These are phyloP conservation scores for Macaria liturata DNA, from an alignment of 2,888 invertebrate genomes.

Conservation along the genomic window DNA sequence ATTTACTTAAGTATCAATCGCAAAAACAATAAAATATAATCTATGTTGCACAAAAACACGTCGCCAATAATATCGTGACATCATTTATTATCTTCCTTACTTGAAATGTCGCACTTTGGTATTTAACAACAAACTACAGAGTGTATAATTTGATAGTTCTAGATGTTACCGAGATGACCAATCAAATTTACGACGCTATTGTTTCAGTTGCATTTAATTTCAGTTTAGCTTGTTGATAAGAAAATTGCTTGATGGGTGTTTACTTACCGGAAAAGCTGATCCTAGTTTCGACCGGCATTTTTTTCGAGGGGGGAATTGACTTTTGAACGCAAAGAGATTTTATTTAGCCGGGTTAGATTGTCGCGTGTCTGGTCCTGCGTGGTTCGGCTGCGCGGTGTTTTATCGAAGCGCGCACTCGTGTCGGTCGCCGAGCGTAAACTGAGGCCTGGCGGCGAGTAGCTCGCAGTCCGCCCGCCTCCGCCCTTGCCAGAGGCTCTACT, in stretches of 20 bases:
- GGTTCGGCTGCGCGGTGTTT: slow-evolving; percentile 50
- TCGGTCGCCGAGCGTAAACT: slow-evolving; percentile 69
- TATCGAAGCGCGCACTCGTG: slow-evolving; percentile 58
- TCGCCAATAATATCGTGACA: slow-evolving; percentile 21
- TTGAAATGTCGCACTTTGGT: slow-evolving; percentile 8
- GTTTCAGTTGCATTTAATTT: slow-evolving; percentile 9
- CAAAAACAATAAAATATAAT: slow-evolving; percentile 2
- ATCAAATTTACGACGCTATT: slow-evolving; percentile 12
- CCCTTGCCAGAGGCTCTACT: slow-evolving; percentile 39
- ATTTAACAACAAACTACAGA: slow-evolving; percentile 10
- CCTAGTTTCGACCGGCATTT: slow-evolving; percentile 79
- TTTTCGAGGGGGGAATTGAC: slow-evolving; percentile 35
- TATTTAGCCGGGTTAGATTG: slow-evolving; percentile 33
- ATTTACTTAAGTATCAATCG: neutral
- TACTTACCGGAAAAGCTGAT: slow-evolving; percentile 80
- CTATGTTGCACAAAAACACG: slow-evolving; percentile 15
- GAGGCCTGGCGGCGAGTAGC: slow-evolving; percentile 48
- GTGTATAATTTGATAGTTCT: slow-evolving; percentile 8
- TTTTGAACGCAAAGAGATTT: slow-evolving; percentile 30
- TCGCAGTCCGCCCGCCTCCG: slow-evolving; percentile 42
- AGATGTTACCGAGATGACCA: slow-evolving; percentile 5
- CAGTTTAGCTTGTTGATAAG: neutral
- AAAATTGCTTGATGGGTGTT: neutral
- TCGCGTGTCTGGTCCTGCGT: slow-evolving; percentile 46
- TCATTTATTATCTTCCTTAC: slow-evolving; percentile 22